Evolutionary conservation across 2,113 vertebrate species (phyloP), one percentile per base, ranked within the genome.

Genomic region (Lophius piscatorius): DNA sequence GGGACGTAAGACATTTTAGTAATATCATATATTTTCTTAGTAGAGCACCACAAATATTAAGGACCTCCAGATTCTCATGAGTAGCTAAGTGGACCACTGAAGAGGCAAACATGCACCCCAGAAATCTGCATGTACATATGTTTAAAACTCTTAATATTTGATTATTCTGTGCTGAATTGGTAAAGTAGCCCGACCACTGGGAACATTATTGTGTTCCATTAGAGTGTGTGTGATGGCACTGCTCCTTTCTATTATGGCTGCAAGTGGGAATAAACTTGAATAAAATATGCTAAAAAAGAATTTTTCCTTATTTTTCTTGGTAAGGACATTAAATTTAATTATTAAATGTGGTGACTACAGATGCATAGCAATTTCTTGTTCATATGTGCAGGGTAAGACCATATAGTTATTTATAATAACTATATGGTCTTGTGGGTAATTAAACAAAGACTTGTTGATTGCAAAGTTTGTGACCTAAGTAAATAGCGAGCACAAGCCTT

Each of bases 161-260:
- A 68, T 26, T 2, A 24, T 13, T 24, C 1, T 45, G 35, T 34
- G 28, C 59, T 61, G 58, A 17, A 35, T 63, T 36, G 66, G 36
- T 38, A 50, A 58, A 76, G 51, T 51, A 41, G 45, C 34, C 49
- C 22, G 44, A 45, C 44, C 70, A 34, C 61, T 69, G 22, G 45
- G 58, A 70, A 50, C 55, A 49, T 71, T 52, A 26, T 45, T 48
- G 23, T 24, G 47, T 40, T 68, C 62, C 81, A 81, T 87, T 80
- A 83, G 61, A 47, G 55, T 73, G 61, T 69, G 33, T 67, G 45
- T 71, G 59, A 87, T 75, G 34, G 58, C 44, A 20, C 47, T 62
- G 44, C 60, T 81, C 52, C 20, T 47, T 67, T 52, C 57, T 74
- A 73, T 81, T 74, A 56, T 57, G 28, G 36, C 70, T 39, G 49